These are phyloP conservation scores for Pangasius krempfi DNA, from an alignment of 2,797 vertebrate species.

Conservation along the genomic window DNA sequence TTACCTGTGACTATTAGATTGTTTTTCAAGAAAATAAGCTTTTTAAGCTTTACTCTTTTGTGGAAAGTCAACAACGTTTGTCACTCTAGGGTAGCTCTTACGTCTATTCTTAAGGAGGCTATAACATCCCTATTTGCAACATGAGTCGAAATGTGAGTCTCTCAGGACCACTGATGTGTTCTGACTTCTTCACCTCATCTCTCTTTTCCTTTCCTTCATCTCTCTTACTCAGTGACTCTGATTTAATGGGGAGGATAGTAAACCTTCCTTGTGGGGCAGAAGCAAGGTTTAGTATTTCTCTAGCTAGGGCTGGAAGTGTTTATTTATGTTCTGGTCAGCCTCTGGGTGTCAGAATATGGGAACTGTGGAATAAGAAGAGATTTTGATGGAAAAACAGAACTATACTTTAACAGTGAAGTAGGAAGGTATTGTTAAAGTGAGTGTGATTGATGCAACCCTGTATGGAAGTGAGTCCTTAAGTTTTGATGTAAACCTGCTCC, in stretches of 20 bases:
- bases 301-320: slow-evolving; percentile 52
- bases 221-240: slow-evolving; percentile 49
- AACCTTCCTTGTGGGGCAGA: slow-evolving; percentile 56
- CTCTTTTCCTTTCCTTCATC: slow-evolving; percentile 49
- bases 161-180: slow-evolving; percentile 44
- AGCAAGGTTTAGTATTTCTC: slow-evolving; percentile 52
- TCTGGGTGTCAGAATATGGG: slow-evolving; percentile 34
- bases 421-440: not conserved
- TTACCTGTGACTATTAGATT: not conserved
- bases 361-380: slow-evolving; percentile 25
- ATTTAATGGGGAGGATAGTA: slow-evolving; percentile 58
- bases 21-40: not conserved
- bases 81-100: slow-evolving; percentile 34
- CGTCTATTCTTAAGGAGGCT: slow-evolving; percentile 31
- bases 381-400: not conserved
- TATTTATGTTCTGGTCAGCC: slow-evolving; percentile 55
- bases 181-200: slow-evolving; percentile 58
- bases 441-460: not conserved
- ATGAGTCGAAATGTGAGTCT: slow-evolving; percentile 51
- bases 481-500: not conserved
- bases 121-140: slow-evolving; percentile 43
- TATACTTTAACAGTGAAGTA: not conserved
- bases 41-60: slow-evolving; percentile 26
- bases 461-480: not conserved
- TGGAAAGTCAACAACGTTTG: slow-evolving; percentile 23